Conservation (phyloP, 2,888 invertebrate species). For the Tetragnatha montana region DNA sequence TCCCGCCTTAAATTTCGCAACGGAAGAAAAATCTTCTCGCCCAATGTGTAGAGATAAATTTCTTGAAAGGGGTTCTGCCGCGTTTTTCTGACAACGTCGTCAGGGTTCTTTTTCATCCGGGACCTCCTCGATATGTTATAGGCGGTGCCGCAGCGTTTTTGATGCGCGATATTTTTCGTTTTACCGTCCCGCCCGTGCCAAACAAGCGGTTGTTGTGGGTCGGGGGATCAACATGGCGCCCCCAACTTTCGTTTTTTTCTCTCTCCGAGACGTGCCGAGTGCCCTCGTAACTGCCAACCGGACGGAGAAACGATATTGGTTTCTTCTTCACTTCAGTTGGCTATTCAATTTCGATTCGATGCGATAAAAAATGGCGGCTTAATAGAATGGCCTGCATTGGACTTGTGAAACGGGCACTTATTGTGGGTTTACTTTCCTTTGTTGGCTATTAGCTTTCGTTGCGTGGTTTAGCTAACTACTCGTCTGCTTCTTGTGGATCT, state of each 20-base stretch:
- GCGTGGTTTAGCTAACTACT: neutral
- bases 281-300: neutral
- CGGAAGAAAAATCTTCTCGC: slow-evolving; percentile 28
- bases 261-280: neutral
- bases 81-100: slow-evolving; percentile 3
- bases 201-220: neutral
- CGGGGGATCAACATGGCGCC: neutral
- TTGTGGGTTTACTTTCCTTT: slow-evolving; percentile 15
- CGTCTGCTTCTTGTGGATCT: neutral
- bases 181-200: neutral
- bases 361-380: neutral
- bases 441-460: neutral
- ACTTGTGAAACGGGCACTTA: neutral
- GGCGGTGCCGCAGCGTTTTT: slow-evolving; percentile 24
- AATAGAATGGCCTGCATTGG: neutral
- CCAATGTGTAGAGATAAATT: slow-evolving; percentile 53
- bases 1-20: slow-evolving; percentile 37
- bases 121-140: neutral
- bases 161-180: slow-evolving; percentile 31
- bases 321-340: neutral
- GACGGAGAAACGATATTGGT: neutral
- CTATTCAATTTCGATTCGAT: too few relatives aligned
- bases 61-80: slow-evolving; percentile 23
- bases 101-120: slow-evolving; percentile 25
- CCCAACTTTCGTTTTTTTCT: neutral